Percentiles rank a stretch among this genome's conserved stretches.
phyloP scores from a whole-genome alignment of 2,888 invertebrate species.

The Antitype chi region DNA sequence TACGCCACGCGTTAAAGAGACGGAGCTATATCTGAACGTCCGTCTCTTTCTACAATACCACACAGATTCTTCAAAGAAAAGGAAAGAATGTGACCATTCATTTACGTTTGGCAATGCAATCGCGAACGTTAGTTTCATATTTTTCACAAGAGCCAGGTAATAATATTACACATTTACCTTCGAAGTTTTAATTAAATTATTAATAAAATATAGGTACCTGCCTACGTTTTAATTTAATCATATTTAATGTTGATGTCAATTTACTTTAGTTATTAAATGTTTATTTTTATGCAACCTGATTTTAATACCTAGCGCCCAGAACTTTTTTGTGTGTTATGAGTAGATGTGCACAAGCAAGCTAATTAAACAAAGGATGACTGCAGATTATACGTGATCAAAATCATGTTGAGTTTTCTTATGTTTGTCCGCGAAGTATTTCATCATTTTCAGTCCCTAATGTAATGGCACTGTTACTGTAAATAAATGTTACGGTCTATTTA shows the following conservation, averaged over 20 bases:
- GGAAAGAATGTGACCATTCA: conserved; percentile 85
- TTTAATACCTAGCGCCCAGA: background rate
- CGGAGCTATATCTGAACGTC: conserved; percentile 65
- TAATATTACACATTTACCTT: conserved; percentile 65
- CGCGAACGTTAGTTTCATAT: conserved; percentile 82
- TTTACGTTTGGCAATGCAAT: conserved; percentile 88
- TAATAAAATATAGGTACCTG: conserved; percentile 6
- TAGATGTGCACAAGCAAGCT: background rate
- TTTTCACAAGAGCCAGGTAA: conserved; percentile 76
- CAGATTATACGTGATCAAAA: conserved; percentile 35
- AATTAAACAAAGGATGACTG: background rate
- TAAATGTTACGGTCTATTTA: conserved; percentile 23
- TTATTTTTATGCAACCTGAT: background rate
- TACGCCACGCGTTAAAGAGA: conserved; percentile 83
- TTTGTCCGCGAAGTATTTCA: conserved; percentile 50
- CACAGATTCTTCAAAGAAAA: conserved; percentile 66
- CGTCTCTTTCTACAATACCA: conserved; percentile 79
- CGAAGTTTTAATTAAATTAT: conserved; percentile 55
- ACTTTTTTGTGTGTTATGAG: background rate
- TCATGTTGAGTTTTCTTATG: conserved; percentile 23
- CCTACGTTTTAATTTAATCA: conserved; percentile 5
- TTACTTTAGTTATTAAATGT: background rate
- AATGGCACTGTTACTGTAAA: background rate
- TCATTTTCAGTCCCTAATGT: conserved; percentile 47
- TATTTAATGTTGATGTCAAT: background rate